phyloP scores from a whole-genome alignment of 2,113 vertebrate species.

The Apistogramma diplotaenia region DNA sequence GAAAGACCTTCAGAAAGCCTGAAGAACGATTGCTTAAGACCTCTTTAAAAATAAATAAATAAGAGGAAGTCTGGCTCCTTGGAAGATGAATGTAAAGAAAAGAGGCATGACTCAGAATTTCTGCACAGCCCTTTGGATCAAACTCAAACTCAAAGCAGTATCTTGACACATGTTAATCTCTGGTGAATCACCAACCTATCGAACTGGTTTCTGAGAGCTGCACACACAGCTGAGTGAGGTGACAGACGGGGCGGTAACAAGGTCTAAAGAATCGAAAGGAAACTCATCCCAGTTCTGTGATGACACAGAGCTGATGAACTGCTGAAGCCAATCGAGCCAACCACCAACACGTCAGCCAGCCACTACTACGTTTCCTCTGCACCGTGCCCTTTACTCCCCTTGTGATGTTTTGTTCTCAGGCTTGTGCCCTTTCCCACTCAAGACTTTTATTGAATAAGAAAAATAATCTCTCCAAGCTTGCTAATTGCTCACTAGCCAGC shows the following conservation, averaged over 20 bases:
- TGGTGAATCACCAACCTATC: constrained; percentile 18
- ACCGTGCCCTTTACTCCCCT: background rate
- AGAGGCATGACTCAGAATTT: background rate
- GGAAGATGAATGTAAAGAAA: background rate
- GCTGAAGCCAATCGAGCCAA: background rate
- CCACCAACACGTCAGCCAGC: background rate
- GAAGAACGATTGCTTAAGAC: background rate
- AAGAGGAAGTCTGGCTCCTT: background rate
- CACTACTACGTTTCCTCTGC: background rate
- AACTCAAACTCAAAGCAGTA: background rate
- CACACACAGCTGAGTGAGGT: background rate
- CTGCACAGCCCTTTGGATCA: background rate
- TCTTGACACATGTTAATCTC: background rate
- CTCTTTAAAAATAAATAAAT: background rate
- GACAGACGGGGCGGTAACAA: background rate
- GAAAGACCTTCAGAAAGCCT: fast-evolving
- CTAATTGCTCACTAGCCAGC: background rate
- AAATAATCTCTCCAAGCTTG: background rate
- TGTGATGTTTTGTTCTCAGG: background rate
- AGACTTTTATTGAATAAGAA: background rate
- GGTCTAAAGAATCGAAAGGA: background rate
- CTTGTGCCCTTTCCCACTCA: background rate
- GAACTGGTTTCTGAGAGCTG: constrained; percentile 14
- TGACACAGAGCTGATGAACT: background rate
- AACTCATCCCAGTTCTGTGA: background rate